Evolutionary conservation across 2,113 vertebrate species (phyloP).

Genomic region (Amazona vittata): DNA sequence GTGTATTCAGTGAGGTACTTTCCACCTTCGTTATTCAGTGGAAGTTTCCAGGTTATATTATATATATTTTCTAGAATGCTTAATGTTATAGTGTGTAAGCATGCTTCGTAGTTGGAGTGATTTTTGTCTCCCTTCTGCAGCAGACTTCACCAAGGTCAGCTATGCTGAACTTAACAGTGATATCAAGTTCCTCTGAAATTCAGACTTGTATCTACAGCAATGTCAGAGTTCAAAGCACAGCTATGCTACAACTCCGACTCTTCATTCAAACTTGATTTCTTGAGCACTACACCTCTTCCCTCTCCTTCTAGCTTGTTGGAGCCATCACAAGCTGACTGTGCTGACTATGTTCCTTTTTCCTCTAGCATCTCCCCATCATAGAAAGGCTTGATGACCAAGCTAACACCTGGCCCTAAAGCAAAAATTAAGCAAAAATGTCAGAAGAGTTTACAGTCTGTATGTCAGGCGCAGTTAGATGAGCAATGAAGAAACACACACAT

Average conservation of each 20-base stretch:
- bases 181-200: neutral
- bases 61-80: neutral
- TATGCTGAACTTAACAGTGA: neutral
- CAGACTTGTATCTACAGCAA: neutral
- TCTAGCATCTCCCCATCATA: neutral
- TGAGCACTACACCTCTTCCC: neutral
- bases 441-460: fast-evolving
- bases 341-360: neutral
- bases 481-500: neutral
- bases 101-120: neutral
- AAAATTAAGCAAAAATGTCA: neutral
- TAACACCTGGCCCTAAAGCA: neutral
- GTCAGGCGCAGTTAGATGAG: neutral
- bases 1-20: neutral
- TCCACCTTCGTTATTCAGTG: neutral
- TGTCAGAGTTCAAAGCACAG: neutral
- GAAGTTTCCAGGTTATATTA: neutral
- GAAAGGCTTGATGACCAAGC: neutral
- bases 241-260: neutral
- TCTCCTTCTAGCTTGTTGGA: neutral
- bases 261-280: neutral
- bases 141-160: neutral
- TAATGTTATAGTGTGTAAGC: neutral
- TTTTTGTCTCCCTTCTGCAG: neutral
- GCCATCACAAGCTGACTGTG: neutral